Percentiles rank a stretch among this genome's conserved stretches.
Evolutionary conservation across 1,140 invertebrate species (phyloP).

Genomic region (Polyergus mexicanus): DNA sequence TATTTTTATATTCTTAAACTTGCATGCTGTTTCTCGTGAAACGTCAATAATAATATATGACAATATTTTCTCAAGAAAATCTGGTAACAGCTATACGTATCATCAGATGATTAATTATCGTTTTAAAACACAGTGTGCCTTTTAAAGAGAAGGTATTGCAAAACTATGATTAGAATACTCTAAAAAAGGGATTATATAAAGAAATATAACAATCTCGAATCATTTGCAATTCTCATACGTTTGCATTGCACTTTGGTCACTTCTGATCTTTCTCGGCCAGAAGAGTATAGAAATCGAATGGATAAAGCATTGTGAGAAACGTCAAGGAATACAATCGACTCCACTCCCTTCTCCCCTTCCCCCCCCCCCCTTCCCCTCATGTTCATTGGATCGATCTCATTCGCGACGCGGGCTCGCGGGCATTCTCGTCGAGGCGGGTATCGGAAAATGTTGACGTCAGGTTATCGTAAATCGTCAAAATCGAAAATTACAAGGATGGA

Average conservation of each 20-base stretch:
- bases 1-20: constrained; percentile 2
- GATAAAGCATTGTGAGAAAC: background rate
- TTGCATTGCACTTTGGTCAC: constrained; percentile 25
- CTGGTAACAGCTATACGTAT: too few relatives aligned
- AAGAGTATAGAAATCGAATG: background rate
- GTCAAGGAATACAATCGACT: background rate
- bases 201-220: background rate
- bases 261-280: background rate
- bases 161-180: background rate
- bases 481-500: constrained; percentile 38
- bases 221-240: background rate
- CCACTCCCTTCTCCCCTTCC: too few relatives aligned
- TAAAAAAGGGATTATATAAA: background rate
- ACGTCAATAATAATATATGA: background rate
- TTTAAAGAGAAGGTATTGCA: background rate
- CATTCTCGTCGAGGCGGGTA: constrained; percentile 32
- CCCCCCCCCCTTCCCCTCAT: too few relatives aligned
- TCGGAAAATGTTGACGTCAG: constrained; percentile 6
- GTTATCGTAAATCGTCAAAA: constrained; percentile 29
- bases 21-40: background rate
- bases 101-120: too few relatives aligned
- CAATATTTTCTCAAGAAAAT: background rate
- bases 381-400: background rate
- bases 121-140: background rate
- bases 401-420: background rate